Conservation (phyloP, 2,888 invertebrate species). For the Galerucella pusilla region DNA sequence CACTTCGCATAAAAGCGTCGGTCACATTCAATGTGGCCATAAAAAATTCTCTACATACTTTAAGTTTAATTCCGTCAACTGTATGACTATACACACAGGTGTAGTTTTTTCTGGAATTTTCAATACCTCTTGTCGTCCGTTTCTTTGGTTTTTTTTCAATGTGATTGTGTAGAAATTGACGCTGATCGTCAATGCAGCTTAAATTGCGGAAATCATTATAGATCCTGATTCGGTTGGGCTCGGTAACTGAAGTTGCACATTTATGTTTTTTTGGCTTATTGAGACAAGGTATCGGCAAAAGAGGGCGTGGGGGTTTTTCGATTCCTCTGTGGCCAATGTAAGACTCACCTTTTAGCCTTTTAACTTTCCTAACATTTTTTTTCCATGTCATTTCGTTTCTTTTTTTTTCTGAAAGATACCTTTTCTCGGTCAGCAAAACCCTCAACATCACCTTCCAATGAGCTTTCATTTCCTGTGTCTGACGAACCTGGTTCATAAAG, state of each 20-base stretch:
- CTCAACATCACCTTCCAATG: conserved; percentile 27
- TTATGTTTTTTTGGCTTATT: too few relatives aligned
- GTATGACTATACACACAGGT: too few relatives aligned
- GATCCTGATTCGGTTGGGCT: conserved; percentile 40
- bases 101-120: conserved; percentile 42
- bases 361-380: conserved; percentile 9
- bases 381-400: conserved; percentile 25
- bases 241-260: conserved; percentile 32
- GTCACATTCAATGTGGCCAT: too few relatives aligned
- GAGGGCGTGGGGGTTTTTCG: too few relatives aligned
- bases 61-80: too few relatives aligned
- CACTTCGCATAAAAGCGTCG: neutral
- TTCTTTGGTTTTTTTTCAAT: too few relatives aligned
- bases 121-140: conserved; percentile 39
- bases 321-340: neutral
- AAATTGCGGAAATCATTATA: conserved; percentile 15
- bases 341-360: conserved; percentile 13
- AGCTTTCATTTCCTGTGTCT: conserved; percentile 27
- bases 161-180: too few relatives aligned
- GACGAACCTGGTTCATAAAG: conserved; percentile 20
- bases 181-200: too few relatives aligned
- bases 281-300: too few relatives aligned
- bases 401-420: neutral
- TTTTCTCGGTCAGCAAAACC: conserved; percentile 16
- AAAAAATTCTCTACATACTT: too few relatives aligned